Conservation (phyloP, 2,113 vertebrate genomes). For the Callocephalon fimbriatum region DNA sequence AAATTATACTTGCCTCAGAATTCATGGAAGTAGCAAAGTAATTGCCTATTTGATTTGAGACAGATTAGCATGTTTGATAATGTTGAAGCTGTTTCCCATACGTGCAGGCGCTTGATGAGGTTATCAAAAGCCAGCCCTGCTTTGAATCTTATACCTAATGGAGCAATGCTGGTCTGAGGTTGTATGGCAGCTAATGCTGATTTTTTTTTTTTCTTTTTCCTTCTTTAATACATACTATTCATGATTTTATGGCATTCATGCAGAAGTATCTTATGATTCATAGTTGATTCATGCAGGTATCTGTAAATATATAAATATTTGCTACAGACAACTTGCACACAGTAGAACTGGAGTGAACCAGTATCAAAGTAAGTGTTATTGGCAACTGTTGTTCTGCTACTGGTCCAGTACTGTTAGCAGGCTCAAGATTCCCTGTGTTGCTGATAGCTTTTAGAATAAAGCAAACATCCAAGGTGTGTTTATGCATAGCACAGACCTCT, state of each 20-base stretch:
- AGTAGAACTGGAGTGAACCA: background rate
- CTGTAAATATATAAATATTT: background rate
- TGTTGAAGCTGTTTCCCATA: background rate
- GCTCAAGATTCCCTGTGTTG: background rate
- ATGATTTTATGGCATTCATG: background rate
- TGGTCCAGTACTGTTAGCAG: background rate
- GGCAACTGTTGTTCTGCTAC: background rate
- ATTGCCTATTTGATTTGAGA: constrained; percentile 19
- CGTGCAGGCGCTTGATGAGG: background rate
- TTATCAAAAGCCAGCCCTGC: background rate
- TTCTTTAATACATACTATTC: background rate
- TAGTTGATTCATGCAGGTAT: background rate
- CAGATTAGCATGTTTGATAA: constrained; percentile 14
- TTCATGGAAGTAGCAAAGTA: constrained; percentile 10
- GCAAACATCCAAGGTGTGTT: background rate
- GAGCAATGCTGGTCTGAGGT: background rate
- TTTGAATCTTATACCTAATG: background rate
- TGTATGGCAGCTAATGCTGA: background rate
- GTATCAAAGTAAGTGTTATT: background rate
- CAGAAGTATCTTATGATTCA: background rate
- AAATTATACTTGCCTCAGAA: constrained; percentile 43
- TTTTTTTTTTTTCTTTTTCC: background rate
- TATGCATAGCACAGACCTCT: background rate
- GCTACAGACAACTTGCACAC: background rate
- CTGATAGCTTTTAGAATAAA: background rate